phyloP scores from a whole-genome alignment of 2,888 invertebrate genomes.

The Dendrolimus houi region DNA sequence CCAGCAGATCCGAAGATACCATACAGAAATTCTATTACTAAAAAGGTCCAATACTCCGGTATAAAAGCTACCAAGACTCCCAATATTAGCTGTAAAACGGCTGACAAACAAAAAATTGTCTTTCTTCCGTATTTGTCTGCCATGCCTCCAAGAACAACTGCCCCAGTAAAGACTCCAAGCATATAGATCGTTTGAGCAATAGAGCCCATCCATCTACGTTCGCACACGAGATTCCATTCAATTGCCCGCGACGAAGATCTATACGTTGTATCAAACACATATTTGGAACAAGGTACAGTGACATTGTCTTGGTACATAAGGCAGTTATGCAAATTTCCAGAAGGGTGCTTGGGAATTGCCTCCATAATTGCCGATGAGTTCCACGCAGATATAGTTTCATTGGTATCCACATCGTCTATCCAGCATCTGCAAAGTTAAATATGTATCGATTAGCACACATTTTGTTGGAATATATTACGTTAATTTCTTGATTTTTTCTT shows the following conservation, averaged over 20 bases:
- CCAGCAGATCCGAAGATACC: conserved; percentile 92
- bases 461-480: too few relatives aligned
- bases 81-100: conserved; percentile 81
- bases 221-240: conserved; percentile 90
- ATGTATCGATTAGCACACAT: too few relatives aligned
- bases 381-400: conserved; percentile 69
- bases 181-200: conserved; percentile 86
- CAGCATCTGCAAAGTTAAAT: conserved; percentile 70
- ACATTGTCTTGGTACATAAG: conserved; percentile 62
- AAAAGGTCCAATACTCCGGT: conserved; percentile 84
- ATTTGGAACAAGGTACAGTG: conserved; percentile 59
- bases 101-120: conserved; percentile 88
- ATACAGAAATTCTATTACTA: conserved; percentile 81
- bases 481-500: too few relatives aligned
- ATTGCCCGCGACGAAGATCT: conserved; percentile 84
- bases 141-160: conserved; percentile 86
- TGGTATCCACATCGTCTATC: conserved; percentile 78
- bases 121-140: conserved; percentile 91
- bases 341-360: conserved; percentile 74
- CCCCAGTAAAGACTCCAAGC: conserved; percentile 91
- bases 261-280: conserved; percentile 85
- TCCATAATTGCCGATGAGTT: conserved; percentile 69
- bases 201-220: conserved; percentile 87
- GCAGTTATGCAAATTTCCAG: conserved; percentile 79
- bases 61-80: conserved; percentile 86